Percentiles rank a stretch among this genome's conserved stretches.
Conservation (phyloP, 1,140 invertebrate genomes). For the Drosophila guanche region DNA sequence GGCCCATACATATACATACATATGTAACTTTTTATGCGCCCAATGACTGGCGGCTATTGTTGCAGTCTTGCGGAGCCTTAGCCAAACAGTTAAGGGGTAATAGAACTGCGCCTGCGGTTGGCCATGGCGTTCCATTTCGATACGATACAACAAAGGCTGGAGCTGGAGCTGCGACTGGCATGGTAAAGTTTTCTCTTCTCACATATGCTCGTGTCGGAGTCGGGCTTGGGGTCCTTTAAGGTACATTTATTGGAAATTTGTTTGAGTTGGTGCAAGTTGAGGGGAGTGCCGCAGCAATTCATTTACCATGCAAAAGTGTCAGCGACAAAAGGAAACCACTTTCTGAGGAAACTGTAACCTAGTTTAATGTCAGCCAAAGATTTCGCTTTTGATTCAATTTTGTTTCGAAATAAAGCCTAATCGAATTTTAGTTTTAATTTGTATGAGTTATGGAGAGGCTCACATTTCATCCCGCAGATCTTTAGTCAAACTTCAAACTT, state of each 20-base stretch:
- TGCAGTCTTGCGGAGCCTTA: slow-evolving; percentile 11
- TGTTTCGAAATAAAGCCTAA: too few species aligned
- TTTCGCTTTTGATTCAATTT: too few species aligned
- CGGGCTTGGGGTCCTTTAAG: slow-evolving; percentile 8
- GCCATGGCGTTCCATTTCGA: slow-evolving; percentile 21
- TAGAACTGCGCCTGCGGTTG: background rate
- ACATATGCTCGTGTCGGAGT: slow-evolving; percentile 3
- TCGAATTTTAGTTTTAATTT: too few species aligned
- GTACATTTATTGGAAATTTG: slow-evolving; percentile 14
- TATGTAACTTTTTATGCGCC: slow-evolving; percentile 67
- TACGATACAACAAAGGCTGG: slow-evolving; percentile 26
- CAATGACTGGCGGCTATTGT: slow-evolving; percentile 70
- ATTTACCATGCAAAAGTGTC: background rate
- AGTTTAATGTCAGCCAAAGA: too few species aligned
- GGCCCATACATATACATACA: slow-evolving; percentile 19
- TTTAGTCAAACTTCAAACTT: too few species aligned
- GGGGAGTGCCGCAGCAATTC: background rate
- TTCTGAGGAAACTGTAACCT: too few species aligned
- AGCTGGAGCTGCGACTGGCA: slow-evolving; percentile 14
- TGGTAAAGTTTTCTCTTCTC: background rate
- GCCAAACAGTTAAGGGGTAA: slow-evolving; percentile 10
- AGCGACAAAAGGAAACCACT: too few species aligned
- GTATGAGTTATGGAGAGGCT: too few species aligned
- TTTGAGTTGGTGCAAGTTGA: slow-evolving; percentile 9
- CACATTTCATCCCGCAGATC: too few species aligned